These are phyloP conservation scores for Polylopha cassiicola DNA, from an alignment of 2,888 invertebrate genomes.

Conservation along the genomic window DNA sequence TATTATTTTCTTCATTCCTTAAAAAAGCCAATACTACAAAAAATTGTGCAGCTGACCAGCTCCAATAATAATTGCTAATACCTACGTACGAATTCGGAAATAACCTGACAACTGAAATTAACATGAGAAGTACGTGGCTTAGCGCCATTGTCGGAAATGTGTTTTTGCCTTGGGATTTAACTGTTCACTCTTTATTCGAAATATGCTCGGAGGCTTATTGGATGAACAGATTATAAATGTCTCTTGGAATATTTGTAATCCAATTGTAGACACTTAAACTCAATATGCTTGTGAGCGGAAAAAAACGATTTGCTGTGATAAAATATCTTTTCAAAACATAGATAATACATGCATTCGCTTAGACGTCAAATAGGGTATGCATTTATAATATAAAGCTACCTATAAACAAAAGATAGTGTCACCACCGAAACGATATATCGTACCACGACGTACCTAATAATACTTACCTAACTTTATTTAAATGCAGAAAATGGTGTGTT, in stretches of 20 bases:
- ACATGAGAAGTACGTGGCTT: slow-evolving; percentile 57
- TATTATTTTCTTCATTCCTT: too few relatives aligned
- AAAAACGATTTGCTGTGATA: too few relatives aligned
- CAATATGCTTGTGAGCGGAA: too few relatives aligned
- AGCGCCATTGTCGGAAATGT: slow-evolving; percentile 39
- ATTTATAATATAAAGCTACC: too few relatives aligned
- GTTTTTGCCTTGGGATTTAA: slow-evolving; percentile 54
- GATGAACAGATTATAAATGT: slow-evolving; percentile 51
- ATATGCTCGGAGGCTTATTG: slow-evolving; percentile 54
- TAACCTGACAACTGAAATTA: slow-evolving; percentile 54
- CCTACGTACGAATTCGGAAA: too few relatives aligned
- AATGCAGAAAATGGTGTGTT: too few relatives aligned
- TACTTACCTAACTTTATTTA: slow-evolving; percentile 9
- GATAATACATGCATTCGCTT: too few relatives aligned
- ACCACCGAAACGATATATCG: neutral
- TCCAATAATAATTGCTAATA: too few relatives aligned
- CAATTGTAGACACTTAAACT: slow-evolving; percentile 27
- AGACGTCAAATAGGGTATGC: too few relatives aligned
- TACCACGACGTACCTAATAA: neutral
- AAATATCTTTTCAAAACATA: neutral
- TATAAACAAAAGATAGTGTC: too few relatives aligned
- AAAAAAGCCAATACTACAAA: too few relatives aligned
- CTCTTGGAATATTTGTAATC: slow-evolving; percentile 33
- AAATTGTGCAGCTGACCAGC: too few relatives aligned
- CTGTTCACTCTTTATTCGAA: slow-evolving; percentile 56